phyloP scores from a whole-genome alignment of 2,797 vertebrate species.

The Antrozous pallidus region DNA sequence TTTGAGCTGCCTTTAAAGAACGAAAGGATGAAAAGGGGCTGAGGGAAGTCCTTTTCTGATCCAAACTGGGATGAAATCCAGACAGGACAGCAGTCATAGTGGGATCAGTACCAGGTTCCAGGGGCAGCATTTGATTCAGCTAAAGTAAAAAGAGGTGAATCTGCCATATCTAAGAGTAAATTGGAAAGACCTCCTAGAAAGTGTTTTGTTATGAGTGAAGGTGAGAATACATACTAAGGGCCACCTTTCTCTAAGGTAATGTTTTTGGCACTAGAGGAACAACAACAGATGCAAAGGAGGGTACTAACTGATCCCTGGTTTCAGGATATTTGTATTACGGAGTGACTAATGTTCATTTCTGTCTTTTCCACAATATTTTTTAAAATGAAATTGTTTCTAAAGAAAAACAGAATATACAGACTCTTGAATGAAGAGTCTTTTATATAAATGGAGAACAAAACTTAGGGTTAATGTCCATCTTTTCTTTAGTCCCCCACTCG shows the following conservation, averaged over 20 bases:
- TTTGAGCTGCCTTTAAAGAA: conserved; percentile 11
- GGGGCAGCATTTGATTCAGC: not conserved
- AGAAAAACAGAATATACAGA: not conserved
- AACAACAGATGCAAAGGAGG: not conserved
- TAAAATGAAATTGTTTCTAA: not conserved
- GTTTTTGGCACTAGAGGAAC: not conserved
- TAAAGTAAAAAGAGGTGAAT: not conserved
- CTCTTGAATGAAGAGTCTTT: not conserved
- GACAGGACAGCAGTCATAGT: not conserved
- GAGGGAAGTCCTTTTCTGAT: not conserved
- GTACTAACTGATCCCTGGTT: not conserved
- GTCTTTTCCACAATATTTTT: not conserved
- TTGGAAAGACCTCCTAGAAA: not conserved
- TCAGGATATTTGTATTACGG: not conserved
- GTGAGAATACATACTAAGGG: not conserved
- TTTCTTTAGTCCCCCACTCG: not conserved
- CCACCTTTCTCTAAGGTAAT: not conserved
- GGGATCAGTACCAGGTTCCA: not conserved
- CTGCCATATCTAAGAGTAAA: not conserved
- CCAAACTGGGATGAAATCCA: not conserved
- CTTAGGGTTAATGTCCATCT: not conserved
- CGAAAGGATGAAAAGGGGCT: not conserved
- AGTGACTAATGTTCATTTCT: not conserved
- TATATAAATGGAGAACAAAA: not conserved
- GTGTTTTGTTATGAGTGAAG: not conserved